A percentile compares a stretch with the other conserved stretches of the same genome.
phyloP scores from a whole-genome alignment of 2,113 vertebrate species.

The Thunnus thynnus region DNA sequence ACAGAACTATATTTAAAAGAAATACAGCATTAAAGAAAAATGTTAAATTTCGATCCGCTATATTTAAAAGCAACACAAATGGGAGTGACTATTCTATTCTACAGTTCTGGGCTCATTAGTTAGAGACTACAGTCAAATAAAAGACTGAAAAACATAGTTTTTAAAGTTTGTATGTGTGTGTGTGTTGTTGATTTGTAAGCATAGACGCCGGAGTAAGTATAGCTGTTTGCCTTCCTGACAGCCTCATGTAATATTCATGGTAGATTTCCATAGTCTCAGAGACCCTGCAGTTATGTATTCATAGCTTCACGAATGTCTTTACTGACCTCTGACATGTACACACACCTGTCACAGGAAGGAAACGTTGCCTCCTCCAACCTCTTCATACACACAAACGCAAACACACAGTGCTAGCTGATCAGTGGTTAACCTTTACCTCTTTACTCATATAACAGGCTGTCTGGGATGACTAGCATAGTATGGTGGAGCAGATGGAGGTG shows the following conservation, averaged over 20 bases:
- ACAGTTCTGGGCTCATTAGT: neutral
- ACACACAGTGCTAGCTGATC: conserved; percentile 40
- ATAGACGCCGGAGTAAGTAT: neutral
- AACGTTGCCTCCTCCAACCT: conserved; percentile 10
- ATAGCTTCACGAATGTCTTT: conserved; percentile 54
- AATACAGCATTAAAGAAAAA: neutral
- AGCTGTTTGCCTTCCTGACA: conserved; percentile 40
- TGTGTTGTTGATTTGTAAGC: conserved; percentile 6
- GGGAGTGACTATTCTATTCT: neutral
- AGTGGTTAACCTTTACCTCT: conserved; percentile 54
- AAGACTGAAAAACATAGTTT: conserved; percentile 5
- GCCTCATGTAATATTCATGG: conserved; percentile 69
- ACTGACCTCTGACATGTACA: conserved; percentile 59
- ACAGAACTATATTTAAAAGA: neutral
- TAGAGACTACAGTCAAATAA: neutral
- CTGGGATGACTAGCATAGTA: conserved; percentile 27
- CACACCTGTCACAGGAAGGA: conserved; percentile 65
- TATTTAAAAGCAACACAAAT: neutral
- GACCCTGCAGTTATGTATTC: conserved; percentile 68
- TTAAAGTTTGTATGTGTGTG: neutral
- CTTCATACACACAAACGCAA: conserved; percentile 27
- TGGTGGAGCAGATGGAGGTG: conserved; percentile 26
- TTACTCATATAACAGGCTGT: conserved; percentile 50
- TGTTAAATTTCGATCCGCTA: too few relatives aligned
- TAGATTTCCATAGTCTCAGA: conserved; percentile 49